Evolutionary conservation across 2,113 vertebrate genomes (phyloP), one percentile per base, ranked within the genome.

Genomic region (Oenanthe melanoleuca): DNA sequence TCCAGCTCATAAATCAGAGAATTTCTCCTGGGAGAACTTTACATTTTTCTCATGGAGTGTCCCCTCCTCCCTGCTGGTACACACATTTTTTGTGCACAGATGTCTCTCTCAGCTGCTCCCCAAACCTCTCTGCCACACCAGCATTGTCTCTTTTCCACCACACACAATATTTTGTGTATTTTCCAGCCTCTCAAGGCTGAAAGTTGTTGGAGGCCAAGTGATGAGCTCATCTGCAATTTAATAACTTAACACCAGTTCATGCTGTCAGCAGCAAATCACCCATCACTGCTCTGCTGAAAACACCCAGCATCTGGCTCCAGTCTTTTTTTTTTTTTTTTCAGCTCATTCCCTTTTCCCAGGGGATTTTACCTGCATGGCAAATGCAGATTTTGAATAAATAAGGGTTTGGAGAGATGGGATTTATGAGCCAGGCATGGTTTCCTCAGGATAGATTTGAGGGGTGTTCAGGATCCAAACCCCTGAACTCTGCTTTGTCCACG

Each of bases 141-240:
- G 67, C 83, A 56, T 13, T 37, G 72, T 80, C 93, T 91, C 78
- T 79, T 73, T 53, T 81, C 93, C 81, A 84, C 74, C 74, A 57
- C 66, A 71, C 20, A 49, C 61, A 80, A 49, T 77, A 80, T 90
- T 42, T 42, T 42, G 40, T 42, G 40, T 42, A 42, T 42, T 90
- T 79, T 67, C 63, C 66, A 96, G 77, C 66, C 60, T 66, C 85
- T 92, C 79, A 72, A 87, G 86, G 80, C 83, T 80, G 93, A 33
- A 80, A 61, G 71, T 71, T 4, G 56, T 60, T 31, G 0, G 20
- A 83, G 70, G 93, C 96, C 93, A 97, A 95, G 82, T 40, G 49
- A 96, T 95, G 94, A 97, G 92, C 94, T 95, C 95, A 97, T 87
- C 70, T 86, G 86, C 81, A 91, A 52, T 73, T 86, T 78, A 95